Percentiles rank a stretch among this genome's conserved stretches.
phyloP scores from a whole-genome alignment of 2,888 invertebrate genomes.

The Cephonodes hylas region DNA sequence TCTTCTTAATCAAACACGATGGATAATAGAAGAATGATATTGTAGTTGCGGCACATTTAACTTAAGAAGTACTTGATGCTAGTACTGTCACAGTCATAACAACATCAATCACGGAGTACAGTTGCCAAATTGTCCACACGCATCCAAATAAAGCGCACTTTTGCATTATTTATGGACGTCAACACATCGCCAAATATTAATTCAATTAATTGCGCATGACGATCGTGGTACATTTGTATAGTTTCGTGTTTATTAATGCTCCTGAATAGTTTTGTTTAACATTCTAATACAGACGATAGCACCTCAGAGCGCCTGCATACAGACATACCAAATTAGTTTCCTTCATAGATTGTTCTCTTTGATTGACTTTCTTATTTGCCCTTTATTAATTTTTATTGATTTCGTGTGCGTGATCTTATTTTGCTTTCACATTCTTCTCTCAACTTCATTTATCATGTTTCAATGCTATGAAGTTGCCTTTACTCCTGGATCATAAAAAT shows the following conservation, averaged over 20 bases:
- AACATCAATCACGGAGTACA: not conserved
- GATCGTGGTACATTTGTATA: constrained; percentile 37
- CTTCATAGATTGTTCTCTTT: too few species aligned
- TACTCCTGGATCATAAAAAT: too few species aligned
- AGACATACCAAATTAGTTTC: too few species aligned
- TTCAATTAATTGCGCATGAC: constrained; percentile 48
- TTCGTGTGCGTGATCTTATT: too few species aligned
- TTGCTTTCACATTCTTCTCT: too few species aligned
- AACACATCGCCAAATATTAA: constrained; percentile 45
- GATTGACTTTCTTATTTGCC: too few species aligned
- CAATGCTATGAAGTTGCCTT: too few species aligned
- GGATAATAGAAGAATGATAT: too few species aligned
- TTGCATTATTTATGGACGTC: constrained; percentile 37
- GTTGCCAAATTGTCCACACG: constrained; percentile 44
- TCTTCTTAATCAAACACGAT: too few species aligned
- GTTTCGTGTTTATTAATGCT: not conserved
- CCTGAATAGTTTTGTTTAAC: not conserved
- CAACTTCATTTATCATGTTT: too few species aligned
- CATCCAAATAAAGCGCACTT: constrained; percentile 39
- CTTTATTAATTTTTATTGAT: too few species aligned
- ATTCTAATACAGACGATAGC: not conserved
- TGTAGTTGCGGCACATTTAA: not conserved
- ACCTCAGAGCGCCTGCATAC: not conserved
- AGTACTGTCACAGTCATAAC: not conserved
- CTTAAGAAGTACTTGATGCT: not conserved